These are phyloP conservation scores for Cryptocephalus moraei DNA, from an alignment of 2,888 invertebrate genomes.

Conservation along the genomic window DNA sequence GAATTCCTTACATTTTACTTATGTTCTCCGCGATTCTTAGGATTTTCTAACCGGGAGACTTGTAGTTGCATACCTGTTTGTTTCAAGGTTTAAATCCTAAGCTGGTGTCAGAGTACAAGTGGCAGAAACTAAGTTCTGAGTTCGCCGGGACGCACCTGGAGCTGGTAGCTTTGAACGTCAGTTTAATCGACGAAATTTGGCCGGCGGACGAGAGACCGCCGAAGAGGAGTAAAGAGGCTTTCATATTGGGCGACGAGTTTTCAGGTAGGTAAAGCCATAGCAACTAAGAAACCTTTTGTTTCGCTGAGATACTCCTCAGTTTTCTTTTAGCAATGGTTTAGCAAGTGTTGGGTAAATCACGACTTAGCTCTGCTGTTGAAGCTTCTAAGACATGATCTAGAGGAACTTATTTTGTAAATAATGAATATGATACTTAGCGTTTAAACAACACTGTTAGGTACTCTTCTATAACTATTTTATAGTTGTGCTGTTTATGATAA, in stretches of 20 bases:
- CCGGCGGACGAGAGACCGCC: slow-evolving; percentile 23
- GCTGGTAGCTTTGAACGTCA: slow-evolving; percentile 47
- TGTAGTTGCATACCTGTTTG: neutral
- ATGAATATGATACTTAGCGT: too few species aligned
- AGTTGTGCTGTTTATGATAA: too few species aligned
- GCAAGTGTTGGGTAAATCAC: too few species aligned
- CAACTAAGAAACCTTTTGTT: neutral
- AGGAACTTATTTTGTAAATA: too few species aligned
- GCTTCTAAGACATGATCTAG: too few species aligned
- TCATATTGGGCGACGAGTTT: slow-evolving; percentile 40
- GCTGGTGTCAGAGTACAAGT: slow-evolving; percentile 55
- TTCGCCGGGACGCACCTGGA: slow-evolving; percentile 38
- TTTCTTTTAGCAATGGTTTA: too few species aligned
- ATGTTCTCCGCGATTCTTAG: too few species aligned
- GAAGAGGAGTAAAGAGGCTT: slow-evolving; percentile 38
- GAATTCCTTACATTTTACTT: too few species aligned
- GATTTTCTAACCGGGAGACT: neutral
- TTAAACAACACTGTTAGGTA: too few species aligned
- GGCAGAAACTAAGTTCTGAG: slow-evolving; percentile 51
- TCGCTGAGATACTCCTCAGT: too few species aligned
- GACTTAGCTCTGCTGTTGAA: too few species aligned
- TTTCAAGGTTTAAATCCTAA: slow-evolving; percentile 51
- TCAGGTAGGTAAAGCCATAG: slow-evolving; percentile 35
- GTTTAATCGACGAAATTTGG: slow-evolving; percentile 76
- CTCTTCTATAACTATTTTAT: too few species aligned